Conservation (phyloP, 2,888 invertebrate species). For the Nomada lathburiana region DNA sequence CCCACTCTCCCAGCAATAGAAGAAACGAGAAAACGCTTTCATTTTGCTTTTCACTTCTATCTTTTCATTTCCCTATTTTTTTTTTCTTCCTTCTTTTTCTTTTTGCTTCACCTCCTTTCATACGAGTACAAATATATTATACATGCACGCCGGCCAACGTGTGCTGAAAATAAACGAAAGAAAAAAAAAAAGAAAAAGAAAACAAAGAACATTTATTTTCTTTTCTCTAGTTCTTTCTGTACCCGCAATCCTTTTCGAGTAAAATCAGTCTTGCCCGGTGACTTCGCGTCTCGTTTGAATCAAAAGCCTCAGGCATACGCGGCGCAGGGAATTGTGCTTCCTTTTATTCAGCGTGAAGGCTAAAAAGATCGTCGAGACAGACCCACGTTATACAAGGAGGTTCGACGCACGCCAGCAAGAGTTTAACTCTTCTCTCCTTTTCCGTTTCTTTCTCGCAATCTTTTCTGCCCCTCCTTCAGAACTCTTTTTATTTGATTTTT, state of each 20-base stretch:
- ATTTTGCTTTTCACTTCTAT: neutral
- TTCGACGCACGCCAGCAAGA: constrained; percentile 68
- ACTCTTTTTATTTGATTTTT: neutral
- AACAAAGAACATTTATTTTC: constrained; percentile 35
- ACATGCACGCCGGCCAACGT: constrained; percentile 8
- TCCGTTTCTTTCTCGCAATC: neutral
- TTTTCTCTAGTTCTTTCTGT: neutral
- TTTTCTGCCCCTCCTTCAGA: neutral
- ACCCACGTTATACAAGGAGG: constrained; percentile 44
- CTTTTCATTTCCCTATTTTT: neutral
- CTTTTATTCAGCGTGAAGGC: constrained; percentile 57
- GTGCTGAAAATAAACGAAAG: constrained; percentile 13
- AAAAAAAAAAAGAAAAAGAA: constrained; percentile 3
- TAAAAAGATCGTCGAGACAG: constrained; percentile 49
- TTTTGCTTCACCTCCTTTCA: neutral
- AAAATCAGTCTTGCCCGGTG: constrained; percentile 79
- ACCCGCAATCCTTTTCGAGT: constrained; percentile 68
- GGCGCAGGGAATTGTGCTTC: constrained; percentile 69
- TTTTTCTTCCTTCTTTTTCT: neutral
- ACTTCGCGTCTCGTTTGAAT: constrained; percentile 75
- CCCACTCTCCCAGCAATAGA: neutral
- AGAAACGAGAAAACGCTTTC: constrained; percentile 4
- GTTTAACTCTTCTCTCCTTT: constrained; percentile 32
- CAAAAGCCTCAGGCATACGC: constrained; percentile 80
- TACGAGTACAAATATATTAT: neutral